Base-by-base conservation (phyloP, 2,888 invertebrate species). In the Galeruca laticollis region DNA sequence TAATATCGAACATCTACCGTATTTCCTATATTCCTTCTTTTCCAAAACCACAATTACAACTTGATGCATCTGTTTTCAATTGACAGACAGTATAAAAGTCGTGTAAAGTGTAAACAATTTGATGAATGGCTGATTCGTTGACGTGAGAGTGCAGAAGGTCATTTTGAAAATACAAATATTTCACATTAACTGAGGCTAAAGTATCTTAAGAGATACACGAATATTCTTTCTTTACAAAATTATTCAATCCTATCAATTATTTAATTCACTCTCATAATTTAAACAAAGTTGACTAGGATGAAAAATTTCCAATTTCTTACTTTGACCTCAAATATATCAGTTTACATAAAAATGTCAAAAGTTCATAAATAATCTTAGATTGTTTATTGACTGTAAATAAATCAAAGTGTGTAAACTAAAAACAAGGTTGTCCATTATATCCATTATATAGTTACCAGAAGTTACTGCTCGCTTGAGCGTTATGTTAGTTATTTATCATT, bases 291-390 rank as follows among this genome's bases (percentile, higher is more conserved):
- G 15, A 47, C 47, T 47, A 47, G 18, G 9, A 47, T 47, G 15
- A 47, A 18, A 47, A 15, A 9, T 47, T 18, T 9, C 6, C 47
- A 9, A 47, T 47, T 47, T 47, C 15, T 47, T 47, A 47, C 15
- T 47, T 47, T 47, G 47, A 47, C 47, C 47, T 15, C 47, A 47
- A 47, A 47, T 47, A 47, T 47, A 47, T 47, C 47, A 47, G 47
- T 47, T 47, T 18, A 47, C 47, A 47, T 47, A 47, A 47, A 47
- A 47, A 47, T 47, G 47, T 47, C 47, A 47, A 15, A 47, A 47
- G 47, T 47, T 47, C 47, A 47, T 18, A 47, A 47, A 47, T 47
- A 47, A 47, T 47, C 47, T 47, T 18, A 47, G 47, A 47, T 18
- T 15, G 18, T 47, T 47, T 47, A 15, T 47, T 47, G 40, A 40